These are phyloP conservation scores for Anoplopoma fimbria DNA, from an alignment of 2,113 vertebrate genomes.

Conservation along the genomic window DNA sequence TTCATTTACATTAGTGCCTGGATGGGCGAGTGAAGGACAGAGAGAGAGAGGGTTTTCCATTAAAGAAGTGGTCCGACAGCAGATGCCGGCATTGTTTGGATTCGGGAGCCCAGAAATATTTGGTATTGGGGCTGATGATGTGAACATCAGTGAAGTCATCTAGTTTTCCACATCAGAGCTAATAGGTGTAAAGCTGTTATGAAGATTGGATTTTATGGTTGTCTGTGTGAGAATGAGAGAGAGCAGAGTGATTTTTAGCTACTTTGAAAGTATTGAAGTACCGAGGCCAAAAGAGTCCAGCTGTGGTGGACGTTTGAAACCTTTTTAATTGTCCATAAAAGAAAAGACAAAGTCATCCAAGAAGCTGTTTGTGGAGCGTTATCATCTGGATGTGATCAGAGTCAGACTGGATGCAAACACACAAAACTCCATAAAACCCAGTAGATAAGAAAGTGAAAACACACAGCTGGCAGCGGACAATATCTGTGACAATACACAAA, in stretches of 20 bases:
- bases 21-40: conserved; percentile 65
- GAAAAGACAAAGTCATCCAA: background rate
- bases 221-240: background rate
- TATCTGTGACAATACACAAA: background rate
- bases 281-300: background rate
- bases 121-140: conserved; percentile 52
- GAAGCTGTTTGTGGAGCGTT: background rate
- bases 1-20: conserved; percentile 78
- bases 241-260: background rate
- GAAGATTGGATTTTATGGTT: conserved; percentile 44
- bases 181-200: conserved; percentile 42
- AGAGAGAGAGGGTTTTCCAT: conserved; percentile 54
- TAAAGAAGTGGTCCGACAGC: conserved; percentile 53
- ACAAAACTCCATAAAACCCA: background rate
- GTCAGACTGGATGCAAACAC: background rate
- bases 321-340: background rate
- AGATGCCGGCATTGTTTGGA: conserved; percentile 74
- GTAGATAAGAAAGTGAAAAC: background rate
- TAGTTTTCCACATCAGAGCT: conserved; percentile 54
- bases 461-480: background rate
- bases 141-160: conserved; percentile 47
- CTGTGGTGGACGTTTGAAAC: background rate
- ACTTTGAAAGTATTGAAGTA: conserved; percentile 4
- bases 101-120: conserved; percentile 71
- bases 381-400: background rate